Conservation (phyloP, 2,888 invertebrate species). For the Meghimatium bilineatum region DNA sequence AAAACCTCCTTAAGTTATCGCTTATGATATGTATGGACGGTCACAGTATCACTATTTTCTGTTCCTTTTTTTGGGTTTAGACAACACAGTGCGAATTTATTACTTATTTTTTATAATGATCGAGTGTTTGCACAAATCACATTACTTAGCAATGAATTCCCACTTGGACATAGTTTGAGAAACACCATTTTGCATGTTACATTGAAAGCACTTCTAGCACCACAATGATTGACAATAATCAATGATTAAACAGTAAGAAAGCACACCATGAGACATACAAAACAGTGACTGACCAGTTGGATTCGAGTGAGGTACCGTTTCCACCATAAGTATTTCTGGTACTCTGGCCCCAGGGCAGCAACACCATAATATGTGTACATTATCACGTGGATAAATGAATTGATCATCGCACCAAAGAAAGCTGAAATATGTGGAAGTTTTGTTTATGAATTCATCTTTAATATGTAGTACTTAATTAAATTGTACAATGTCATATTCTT, state of each 20-base stretch:
- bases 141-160: too few relatives aligned
- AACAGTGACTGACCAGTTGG: conserved; percentile 73
- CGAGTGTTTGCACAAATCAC: too few relatives aligned
- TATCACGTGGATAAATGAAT: conserved; percentile 76
- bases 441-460: not conserved
- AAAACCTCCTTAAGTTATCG: too few relatives aligned
- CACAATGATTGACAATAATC: too few relatives aligned
- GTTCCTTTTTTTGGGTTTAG: too few relatives aligned
- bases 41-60: too few relatives aligned
- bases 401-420: conserved; percentile 77
- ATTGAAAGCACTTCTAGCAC: not conserved
- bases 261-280: not conserved
- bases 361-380: conserved; percentile 78
- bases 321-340: conserved; percentile 77
- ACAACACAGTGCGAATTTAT: too few relatives aligned
- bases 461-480: not conserved
- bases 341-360: conserved; percentile 75
- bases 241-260: not conserved
- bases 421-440: conserved; percentile 58
- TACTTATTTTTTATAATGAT: too few relatives aligned
- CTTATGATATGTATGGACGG: too few relatives aligned
- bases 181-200: not conserved
- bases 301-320: conserved; percentile 76
- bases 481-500: too few relatives aligned
- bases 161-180: not conserved